Evolutionary conservation across 1,140 invertebrate genomes (phyloP), one percentile per base, ranked within the genome.

Genomic region (Calliopsis andreniformis): DNA sequence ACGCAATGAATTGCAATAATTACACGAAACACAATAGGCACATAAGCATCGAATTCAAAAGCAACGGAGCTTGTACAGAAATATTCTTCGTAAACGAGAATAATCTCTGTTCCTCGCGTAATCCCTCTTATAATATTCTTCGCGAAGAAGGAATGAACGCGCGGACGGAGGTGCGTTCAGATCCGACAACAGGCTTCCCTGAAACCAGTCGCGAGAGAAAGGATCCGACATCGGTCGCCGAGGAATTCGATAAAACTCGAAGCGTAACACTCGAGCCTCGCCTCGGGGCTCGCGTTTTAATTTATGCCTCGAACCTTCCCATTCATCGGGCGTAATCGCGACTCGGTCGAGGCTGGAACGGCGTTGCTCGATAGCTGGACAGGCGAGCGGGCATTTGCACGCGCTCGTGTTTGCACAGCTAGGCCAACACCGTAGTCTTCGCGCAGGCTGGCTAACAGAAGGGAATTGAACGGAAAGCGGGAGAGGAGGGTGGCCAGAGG

Each of bases 381-480:
- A 16, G 20, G 43, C 35, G 58, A 80, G n/a, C 58, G 42, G 42
- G 62, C 53, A 71, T 76, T 67, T 62, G 56, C 70, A 39, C 61
- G 66, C 20, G 7, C 12, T 23, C 20, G 28, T 87, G 81, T 89
- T 88, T 88, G 78, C 81, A 76, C 80, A 84, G 86, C 84, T 87
- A 86, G 84, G 58, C 79, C 71, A 85, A 87, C 82, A 88, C 71
- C 39, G 43, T 14, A 49, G 35, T 45, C 69, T 68, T 58, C 49
- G 58, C 23, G 35, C 58, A 28, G 7, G 58, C 42, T 14, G 42
- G 7, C 49, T n/a, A 39, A 8, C 30, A 51, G 23, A 20, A 63
- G 20, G 25, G 43, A 42, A 39, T 3, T 20, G 6, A 28, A 58
- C 16, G 2, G 2, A n/a, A 56, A 49, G n/a, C 6, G 55, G 43